A percentile compares a stretch with the other conserved stretches of the same genome.
Conservation (phyloP, 2,113 vertebrate species). For the Tenebrosternarchus preto region DNA sequence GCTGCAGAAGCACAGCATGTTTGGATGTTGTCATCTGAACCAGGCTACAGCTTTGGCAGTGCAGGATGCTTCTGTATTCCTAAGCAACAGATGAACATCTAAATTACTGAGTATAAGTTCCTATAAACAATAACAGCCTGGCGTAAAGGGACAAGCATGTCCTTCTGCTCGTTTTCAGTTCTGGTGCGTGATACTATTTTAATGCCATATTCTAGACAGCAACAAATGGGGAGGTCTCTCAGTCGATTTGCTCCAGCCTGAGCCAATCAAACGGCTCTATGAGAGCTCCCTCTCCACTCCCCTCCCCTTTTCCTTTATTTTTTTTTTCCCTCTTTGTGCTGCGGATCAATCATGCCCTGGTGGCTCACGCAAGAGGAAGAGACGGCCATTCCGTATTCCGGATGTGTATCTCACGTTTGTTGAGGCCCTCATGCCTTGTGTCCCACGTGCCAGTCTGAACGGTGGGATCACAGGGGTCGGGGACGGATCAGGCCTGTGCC, state of each 20-base stretch:
- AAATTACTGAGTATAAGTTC: no score
- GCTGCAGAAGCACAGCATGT: not conserved
- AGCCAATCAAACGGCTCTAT: no score
- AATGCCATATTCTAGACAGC: no score
- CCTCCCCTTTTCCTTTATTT: not conserved
- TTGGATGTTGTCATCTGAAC: not conserved
- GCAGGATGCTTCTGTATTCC: not conserved
- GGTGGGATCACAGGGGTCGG: slow-evolving; percentile 41
- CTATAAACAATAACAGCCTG: no score
- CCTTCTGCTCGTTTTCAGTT: slow-evolving; percentile 9
- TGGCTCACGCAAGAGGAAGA: slow-evolving; percentile 10
- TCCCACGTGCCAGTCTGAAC: slow-evolving; percentile 54
- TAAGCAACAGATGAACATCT: no score
- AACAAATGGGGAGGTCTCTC: no score
- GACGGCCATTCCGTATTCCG: not conserved
- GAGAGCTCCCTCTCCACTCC: not conserved
- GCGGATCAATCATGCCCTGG: slow-evolving; percentile 25
- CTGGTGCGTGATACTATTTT: not conserved
- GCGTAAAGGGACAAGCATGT: not conserved
- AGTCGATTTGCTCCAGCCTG: no score
- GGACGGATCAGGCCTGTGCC: not conserved
- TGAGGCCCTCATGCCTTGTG: slow-evolving; percentile 41
- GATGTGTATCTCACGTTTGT: no score
- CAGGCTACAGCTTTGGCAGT: not conserved
- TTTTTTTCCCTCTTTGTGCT: slow-evolving; percentile 9